Conservation (phyloP, 2,888 invertebrate species). For the Petrolisthes cinctipes region DNA sequence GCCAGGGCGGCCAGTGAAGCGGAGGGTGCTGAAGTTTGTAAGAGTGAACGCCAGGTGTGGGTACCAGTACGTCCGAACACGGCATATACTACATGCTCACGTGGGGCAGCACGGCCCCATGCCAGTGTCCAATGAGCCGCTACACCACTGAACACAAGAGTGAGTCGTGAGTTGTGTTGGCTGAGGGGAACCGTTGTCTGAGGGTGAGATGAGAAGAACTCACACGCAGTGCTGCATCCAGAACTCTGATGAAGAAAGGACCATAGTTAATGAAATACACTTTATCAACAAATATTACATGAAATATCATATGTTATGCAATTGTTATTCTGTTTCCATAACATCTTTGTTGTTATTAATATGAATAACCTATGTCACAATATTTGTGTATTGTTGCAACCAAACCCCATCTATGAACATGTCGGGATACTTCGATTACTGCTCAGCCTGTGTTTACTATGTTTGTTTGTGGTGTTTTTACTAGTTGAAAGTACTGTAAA, state of each 20-base stretch:
- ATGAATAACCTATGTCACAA: background rate
- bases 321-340: too few species aligned
- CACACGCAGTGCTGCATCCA: constrained; percentile 50
- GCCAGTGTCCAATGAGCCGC: constrained; percentile 44
- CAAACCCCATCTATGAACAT: too few species aligned
- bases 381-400: too few species aligned
- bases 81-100: constrained; percentile 46
- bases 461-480: too few species aligned
- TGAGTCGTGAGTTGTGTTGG: constrained; percentile 44
- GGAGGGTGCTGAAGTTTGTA: too few species aligned
- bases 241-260: constrained; percentile 22
- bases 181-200: constrained; percentile 33
- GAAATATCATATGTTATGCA: too few species aligned
- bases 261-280: background rate
- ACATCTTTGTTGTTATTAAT: background rate
- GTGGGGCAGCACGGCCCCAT: constrained; percentile 22
- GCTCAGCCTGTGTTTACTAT: too few species aligned
- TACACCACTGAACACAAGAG: constrained; percentile 44
- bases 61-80: constrained; percentile 42
- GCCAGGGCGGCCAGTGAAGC: constrained; percentile 54
- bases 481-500: too few species aligned
- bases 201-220: constrained; percentile 37
- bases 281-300: background rate
- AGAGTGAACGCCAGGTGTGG: constrained; percentile 26
- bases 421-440: too few species aligned